Conservation (phyloP, 2,888 invertebrate genomes). For the Callyntrura sp. region DNA sequence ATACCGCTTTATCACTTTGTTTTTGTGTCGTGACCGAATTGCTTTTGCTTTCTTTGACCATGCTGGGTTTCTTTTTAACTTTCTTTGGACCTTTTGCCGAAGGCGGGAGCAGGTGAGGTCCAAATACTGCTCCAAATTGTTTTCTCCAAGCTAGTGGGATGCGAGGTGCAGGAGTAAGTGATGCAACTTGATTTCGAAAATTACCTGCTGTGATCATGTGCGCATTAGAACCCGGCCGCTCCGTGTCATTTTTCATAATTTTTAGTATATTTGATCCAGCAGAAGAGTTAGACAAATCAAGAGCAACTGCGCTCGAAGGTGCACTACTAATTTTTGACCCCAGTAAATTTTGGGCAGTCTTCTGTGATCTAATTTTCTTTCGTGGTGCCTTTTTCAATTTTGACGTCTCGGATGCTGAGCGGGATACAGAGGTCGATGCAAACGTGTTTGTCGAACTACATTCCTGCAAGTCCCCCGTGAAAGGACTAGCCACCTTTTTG, state of each 20-base stretch:
- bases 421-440: background rate
- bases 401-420: slow-evolving; percentile 29
- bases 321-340: background rate
- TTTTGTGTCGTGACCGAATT: background rate
- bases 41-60: background rate
- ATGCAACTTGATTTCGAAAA: background rate
- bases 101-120: slow-evolving; percentile 35
- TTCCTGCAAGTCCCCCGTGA: background rate
- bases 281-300: too few species aligned
- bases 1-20: background rate
- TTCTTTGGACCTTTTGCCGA: slow-evolving; percentile 13
- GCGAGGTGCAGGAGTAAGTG: background rate
- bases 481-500: background rate
- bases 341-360: background rate
- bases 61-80: slow-evolving; percentile 12
- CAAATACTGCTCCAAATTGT: slow-evolving; percentile 68
- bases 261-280: background rate
- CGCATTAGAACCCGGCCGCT: background rate
- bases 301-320: too few species aligned
- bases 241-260: background rate
- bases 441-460: background rate
- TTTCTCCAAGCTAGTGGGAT: slow-evolving; percentile 49
- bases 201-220: background rate
- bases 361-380: background rate
- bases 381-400: slow-evolving; percentile 17